A percentile compares a stretch with the other conserved stretches of the same genome.
These are phyloP conservation scores for Cheilosia variabilis DNA, from an alignment of 2,888 invertebrate species.

Conservation along the genomic window DNA sequence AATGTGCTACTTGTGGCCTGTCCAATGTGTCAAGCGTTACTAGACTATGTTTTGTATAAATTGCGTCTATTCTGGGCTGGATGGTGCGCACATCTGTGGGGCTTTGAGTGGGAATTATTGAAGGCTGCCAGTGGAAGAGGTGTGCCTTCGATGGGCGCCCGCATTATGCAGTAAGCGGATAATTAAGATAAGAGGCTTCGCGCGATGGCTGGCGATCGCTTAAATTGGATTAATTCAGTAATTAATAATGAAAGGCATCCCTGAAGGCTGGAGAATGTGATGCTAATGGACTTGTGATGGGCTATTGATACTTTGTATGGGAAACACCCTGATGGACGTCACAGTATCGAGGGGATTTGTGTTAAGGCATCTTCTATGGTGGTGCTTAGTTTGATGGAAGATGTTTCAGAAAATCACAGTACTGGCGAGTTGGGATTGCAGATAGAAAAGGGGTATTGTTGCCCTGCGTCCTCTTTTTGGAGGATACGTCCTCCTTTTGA, in stretches of 20 bases:
- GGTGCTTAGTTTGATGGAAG: conserved; percentile 25
- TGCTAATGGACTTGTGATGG: conserved; percentile 49
- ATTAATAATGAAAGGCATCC: conserved; percentile 58
- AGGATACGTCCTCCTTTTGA: no score
- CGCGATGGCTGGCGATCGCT: conserved; percentile 51
- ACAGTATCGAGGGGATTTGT: conserved; percentile 1
- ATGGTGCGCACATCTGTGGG: conserved; percentile 16
- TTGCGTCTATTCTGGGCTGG: conserved; percentile 4
- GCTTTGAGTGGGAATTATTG: conserved; percentile 41
- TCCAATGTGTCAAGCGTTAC: conserved; percentile 64
- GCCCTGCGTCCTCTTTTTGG: no score
- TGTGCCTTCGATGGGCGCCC: conserved; percentile 64
- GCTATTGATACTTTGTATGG: conserved; percentile 36
- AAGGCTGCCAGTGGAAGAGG: conserved; percentile 60
- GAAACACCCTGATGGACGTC: conserved; percentile 13
- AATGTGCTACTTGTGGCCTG: conserved; percentile 59
- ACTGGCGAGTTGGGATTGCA: neutral
- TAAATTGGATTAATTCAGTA: conserved; percentile 69
- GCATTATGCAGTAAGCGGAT: conserved; percentile 64
- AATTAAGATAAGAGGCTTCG: conserved; percentile 64
- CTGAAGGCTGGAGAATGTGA: conserved; percentile 35
- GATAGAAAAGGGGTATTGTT: no score
- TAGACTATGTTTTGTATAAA: conserved; percentile 39
- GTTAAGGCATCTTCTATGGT: neutral
- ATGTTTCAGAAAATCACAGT: neutral